These are phyloP conservation scores for Lacerta bilineata DNA, from an alignment of 2,797 vertebrate species.

Conservation along the genomic window DNA sequence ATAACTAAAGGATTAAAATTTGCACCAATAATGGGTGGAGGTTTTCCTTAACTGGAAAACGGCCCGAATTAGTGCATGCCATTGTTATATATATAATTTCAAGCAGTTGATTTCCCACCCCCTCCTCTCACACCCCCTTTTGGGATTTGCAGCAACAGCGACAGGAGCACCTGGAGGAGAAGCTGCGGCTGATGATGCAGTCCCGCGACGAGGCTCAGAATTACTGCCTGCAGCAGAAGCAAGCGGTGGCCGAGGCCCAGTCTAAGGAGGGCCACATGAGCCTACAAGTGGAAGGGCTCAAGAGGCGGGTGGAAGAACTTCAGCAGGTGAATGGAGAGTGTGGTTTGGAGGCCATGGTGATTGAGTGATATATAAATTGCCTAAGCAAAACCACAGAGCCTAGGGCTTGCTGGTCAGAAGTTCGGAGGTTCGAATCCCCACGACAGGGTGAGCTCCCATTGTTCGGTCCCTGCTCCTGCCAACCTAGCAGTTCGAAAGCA, in stretches of 20 bases:
- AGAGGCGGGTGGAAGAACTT: constrained; percentile 86
- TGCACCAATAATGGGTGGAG: neutral
- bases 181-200: constrained; percentile 84
- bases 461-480: no score
- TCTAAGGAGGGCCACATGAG: constrained; percentile 83
- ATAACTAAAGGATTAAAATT: neutral
- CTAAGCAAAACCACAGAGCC: no score
- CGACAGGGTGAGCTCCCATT: no score
- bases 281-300: constrained; percentile 84
- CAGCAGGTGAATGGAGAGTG: constrained; percentile 86
- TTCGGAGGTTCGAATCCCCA: no score
- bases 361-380: no score
- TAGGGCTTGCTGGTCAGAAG: no score
- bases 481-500: no score
- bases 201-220: constrained; percentile 91
- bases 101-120: neutral
- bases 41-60: neutral
- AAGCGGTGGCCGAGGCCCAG: constrained; percentile 86
- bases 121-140: neutral
- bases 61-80: neutral
- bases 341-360: neutral
- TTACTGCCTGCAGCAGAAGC: constrained; percentile 89
- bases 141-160: constrained; percentile 84
- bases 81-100: neutral
- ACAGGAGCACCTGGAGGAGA: constrained; percentile 87